phyloP scores from a whole-genome alignment of 2,888 invertebrate species.

The Drosophila subquinaria region DNA sequence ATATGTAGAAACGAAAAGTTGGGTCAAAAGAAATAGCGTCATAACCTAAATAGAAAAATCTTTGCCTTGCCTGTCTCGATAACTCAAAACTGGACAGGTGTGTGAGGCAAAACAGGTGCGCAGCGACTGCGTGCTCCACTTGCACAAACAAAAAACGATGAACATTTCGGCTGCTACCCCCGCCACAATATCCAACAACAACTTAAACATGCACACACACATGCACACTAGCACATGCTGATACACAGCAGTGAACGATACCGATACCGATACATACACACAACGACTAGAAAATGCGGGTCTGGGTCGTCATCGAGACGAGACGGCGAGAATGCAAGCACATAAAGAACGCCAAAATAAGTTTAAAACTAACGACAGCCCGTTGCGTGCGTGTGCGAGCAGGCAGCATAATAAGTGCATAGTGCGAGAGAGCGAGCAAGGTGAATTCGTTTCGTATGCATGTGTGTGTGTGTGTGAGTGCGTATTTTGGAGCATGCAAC shows the following conservation, averaged over 20 bases:
- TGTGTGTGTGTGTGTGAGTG: constrained; percentile 40
- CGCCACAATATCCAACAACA: constrained; percentile 42
- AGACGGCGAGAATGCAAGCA: constrained; percentile 68
- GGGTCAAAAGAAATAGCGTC: constrained; percentile 30
- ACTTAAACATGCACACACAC: constrained; percentile 30
- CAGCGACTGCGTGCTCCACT: constrained; percentile 52
- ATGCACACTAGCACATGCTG: constrained; percentile 15
- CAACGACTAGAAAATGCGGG: constrained; percentile 72
- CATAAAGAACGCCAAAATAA: constrained; percentile 80
- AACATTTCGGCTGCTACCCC: constrained; percentile 44
- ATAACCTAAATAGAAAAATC: constrained; percentile 54
- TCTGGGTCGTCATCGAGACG: constrained; percentile 77
- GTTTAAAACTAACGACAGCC: constrained; percentile 75
- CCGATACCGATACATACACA: constrained; percentile 35
- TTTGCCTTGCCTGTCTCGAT: constrained; percentile 26
- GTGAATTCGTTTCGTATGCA: constrained; percentile 21
- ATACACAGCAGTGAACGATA: constrained; percentile 35
- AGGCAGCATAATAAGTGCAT: constrained; percentile 33
- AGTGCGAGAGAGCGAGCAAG: constrained; percentile 43
- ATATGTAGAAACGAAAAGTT: constrained; percentile 20
- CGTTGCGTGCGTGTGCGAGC: constrained; percentile 43
- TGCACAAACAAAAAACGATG: constrained; percentile 58
- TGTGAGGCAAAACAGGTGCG: constrained; percentile 44
- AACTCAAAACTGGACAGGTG: constrained; percentile 21
- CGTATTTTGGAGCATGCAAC: constrained; percentile 74